Conservation (phyloP, 2,888 invertebrate genomes). For the Cylindroiulus punctatus region DNA sequence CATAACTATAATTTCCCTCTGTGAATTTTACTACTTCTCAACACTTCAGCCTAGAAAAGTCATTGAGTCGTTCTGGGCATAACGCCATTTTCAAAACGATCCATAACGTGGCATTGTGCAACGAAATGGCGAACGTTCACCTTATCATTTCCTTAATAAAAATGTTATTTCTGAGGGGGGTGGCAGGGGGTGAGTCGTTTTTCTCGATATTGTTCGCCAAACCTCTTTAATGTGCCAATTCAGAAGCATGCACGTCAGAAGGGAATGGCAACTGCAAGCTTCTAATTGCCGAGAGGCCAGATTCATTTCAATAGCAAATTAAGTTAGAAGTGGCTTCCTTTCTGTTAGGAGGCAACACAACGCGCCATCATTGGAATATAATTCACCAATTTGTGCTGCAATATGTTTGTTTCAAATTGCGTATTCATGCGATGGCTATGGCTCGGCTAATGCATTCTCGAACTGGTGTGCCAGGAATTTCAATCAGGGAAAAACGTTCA, state of each 20-base stretch:
- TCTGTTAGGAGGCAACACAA: not conserved
- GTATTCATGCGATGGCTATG: conserved; percentile 6
- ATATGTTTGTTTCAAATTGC: conserved; percentile 32
- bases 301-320: conserved; percentile 32
- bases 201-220: not conserved
- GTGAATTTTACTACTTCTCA: no score
- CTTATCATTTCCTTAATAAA: not conserved
- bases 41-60: no score
- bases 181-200: not conserved
- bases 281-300: conserved; percentile 6
- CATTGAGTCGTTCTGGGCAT: not conserved
- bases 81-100: not conserved
- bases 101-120: no score
- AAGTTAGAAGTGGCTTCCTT: not conserved
- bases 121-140: not conserved
- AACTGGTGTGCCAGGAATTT: conserved; percentile 3
- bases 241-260: not conserved
- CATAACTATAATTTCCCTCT: no score
- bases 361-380: not conserved
- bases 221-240: not conserved
- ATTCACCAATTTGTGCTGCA: conserved; percentile 4
- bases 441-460: not conserved
- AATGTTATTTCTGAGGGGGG: not conserved
- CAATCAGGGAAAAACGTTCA: not conserved
- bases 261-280: not conserved